Evolutionary conservation across 2,113 vertebrate species (phyloP), one percentile per base, ranked within the genome.

Genomic region (Tricholaema leucomelas): DNA sequence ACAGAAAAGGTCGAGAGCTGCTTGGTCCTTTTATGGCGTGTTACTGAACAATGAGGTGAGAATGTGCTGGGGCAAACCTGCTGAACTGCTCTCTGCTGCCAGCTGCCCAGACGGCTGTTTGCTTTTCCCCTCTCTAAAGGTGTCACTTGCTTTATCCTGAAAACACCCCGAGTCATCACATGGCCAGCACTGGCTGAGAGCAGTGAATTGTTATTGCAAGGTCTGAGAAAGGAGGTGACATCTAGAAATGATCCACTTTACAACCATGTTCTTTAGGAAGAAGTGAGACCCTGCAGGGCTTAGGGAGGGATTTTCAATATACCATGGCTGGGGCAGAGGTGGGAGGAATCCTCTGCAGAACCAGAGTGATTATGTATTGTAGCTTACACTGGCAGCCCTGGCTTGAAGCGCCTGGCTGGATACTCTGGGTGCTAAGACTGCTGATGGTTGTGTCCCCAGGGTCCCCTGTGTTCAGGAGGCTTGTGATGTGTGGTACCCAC

Each of bases 231-330:
- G 15, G 15, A 60, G 74, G 48, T 70, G 78, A 81, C 84, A 77
- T 91, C 91, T 94, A 93, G 92, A 94, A 95, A 95, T 83, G n/a
- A 87, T 93, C 88, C 81, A 36, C 74, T 91, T 92, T 77, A 77
- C 75, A 95, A 85, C 85, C 61, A 58, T 71, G 80, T 9, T 56
- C 72, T 85, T 91, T 80, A 89, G 52, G 85, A 93, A 89, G 81
- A 84, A 82, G 36, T 82, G 82, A 85, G 70, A 54, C 64, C 76
- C 79, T 94, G 30, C 71, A 92, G 74, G 78, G 69, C 84, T 94
- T 40, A 35, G 67, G 67, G 55, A 82, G 50, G 23, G 31, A 76
- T 92, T 93, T 95, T 66, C 75, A 84, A 58, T 65, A 64, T 25
- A 58, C 40, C 9, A 38, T 2, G 23, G 42, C 6, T 17, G 42